Base-by-base conservation (phyloP, 2,113 vertebrate species). In the Baryphthengus martii region DNA sequence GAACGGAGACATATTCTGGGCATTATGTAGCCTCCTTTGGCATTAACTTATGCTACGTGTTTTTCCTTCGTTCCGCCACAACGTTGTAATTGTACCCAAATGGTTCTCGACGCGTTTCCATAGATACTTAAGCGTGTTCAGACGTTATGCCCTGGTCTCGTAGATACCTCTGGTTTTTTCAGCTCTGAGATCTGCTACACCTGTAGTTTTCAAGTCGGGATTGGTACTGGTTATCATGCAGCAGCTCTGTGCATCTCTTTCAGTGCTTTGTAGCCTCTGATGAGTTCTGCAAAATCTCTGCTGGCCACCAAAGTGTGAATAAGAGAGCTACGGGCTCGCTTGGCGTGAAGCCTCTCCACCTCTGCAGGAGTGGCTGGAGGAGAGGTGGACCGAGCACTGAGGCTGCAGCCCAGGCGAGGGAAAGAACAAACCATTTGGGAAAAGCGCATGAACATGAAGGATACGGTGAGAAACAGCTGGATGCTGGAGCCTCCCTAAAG, bases 21-120 rank as follows among this genome's bases (percentile, higher is more conserved):
- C 50, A 25, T 96, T 92, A 56, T 49, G 55, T 95, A 97, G 93
- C 82, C 86, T 95, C 58, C 70, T 90, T 93, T 96, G 96, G 95
- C 93, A 95, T 56, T 67, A 52, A 33, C 40, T 95, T 93, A 55
- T 13, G 20, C 39, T 93, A 53, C 68, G 45, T 86, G 63, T 85
- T 92, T 95, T 93, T 75, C 65, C 85, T 95, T 86, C 45, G 40
- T 96, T 92, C 93, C 96, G 72, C 88, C 93, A 79, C 49, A 76
- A 49, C 25, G 58, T 28, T 85, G 62, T 91, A 82, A 90, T 95
- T 91, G 85, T 91, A 92, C 87, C 72, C 83, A 81, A 78, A 75
- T 82, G 85, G 33, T 82, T 96, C 93, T 80, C 37, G 87, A 33
- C 13, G 2, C 18, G 70, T 89, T 80, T 85, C 91, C 67, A 17